A percentile compares a stretch with the other conserved stretches of the same genome.
Evolutionary conservation across 2,888 invertebrate genomes (phyloP).

Genomic region (Tipula helvola): DNA sequence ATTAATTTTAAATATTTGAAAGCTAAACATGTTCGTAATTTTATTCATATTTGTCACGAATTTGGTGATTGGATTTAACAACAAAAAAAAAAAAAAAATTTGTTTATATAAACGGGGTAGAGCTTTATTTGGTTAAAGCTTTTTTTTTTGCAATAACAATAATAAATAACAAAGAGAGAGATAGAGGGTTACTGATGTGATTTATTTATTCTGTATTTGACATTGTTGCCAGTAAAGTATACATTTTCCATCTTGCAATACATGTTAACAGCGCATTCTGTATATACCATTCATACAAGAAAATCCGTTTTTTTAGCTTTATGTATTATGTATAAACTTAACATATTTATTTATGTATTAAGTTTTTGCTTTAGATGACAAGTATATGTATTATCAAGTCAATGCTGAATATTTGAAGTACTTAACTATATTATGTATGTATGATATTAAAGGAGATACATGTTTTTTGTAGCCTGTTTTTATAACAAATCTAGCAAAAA

Average conservation of each 20-base stretch:
- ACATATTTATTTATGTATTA: background rate
- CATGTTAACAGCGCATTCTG: background rate
- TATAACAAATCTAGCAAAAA: background rate
- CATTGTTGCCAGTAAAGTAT: background rate
- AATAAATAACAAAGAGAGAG: background rate
- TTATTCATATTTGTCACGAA: background rate
- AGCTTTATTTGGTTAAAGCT: background rate
- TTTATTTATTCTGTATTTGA: background rate
- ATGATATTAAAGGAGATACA: background rate
- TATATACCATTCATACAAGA: background rate
- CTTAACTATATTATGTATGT: background rate
- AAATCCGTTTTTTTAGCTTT: background rate
- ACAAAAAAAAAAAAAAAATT: background rate
- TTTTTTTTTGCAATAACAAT: background rate
- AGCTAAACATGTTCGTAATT: background rate
- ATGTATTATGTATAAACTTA: background rate
- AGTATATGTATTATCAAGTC: background rate
- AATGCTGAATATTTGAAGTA: background rate
- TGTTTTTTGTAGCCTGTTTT: background rate
- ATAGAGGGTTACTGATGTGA: background rate
- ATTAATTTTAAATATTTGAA: background rate
- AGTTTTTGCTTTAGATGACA: background rate
- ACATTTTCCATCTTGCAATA: background rate
- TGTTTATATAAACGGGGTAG: background rate
- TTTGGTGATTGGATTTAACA: background rate